A percentile compares a stretch with the other conserved stretches of the same genome.
phyloP scores from a whole-genome alignment of 2,888 invertebrate species.

The Acholoe squamosa region DNA sequence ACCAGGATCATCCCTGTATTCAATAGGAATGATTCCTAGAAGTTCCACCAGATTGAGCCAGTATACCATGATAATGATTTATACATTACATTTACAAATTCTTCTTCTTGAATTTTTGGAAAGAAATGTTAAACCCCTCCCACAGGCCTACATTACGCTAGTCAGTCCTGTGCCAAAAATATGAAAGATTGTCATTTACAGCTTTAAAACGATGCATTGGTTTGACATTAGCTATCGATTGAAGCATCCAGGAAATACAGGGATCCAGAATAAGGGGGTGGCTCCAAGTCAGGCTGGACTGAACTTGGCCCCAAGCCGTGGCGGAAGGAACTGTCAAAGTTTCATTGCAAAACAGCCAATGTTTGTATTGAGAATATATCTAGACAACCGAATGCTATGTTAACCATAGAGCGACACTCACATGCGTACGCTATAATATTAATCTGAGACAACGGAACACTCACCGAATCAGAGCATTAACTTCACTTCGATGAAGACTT shows the following conservation, averaged over 20 bases:
- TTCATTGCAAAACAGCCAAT: background rate
- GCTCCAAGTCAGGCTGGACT: background rate
- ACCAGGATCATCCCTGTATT: too few relatives aligned
- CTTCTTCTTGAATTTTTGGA: too few relatives aligned
- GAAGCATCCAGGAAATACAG: background rate
- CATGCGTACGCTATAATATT: background rate
- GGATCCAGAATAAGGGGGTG: background rate
- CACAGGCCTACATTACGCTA: too few relatives aligned
- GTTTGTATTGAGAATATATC: background rate
- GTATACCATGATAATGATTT: too few relatives aligned
- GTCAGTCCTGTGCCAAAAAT: too few relatives aligned
- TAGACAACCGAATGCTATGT: background rate
- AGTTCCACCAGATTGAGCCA: too few relatives aligned
- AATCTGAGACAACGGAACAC: background rate
- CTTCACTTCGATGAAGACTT: conserved; percentile 29
- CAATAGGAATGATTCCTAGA: too few relatives aligned
- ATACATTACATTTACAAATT: too few relatives aligned
- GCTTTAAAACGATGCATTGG: background rate
- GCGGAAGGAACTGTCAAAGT: conserved; percentile 47
- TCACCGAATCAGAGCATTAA: conserved; percentile 26
- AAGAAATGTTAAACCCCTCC: too few relatives aligned
- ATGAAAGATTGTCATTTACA: background rate
- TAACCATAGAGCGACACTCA: background rate
- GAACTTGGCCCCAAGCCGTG: conserved; percentile 2
- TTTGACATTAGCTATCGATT: background rate